A percentile compares a stretch with the other conserved stretches of the same genome.
phyloP scores from a whole-genome alignment of 2,888 invertebrate genomes.

The Timandra comae region DNA sequence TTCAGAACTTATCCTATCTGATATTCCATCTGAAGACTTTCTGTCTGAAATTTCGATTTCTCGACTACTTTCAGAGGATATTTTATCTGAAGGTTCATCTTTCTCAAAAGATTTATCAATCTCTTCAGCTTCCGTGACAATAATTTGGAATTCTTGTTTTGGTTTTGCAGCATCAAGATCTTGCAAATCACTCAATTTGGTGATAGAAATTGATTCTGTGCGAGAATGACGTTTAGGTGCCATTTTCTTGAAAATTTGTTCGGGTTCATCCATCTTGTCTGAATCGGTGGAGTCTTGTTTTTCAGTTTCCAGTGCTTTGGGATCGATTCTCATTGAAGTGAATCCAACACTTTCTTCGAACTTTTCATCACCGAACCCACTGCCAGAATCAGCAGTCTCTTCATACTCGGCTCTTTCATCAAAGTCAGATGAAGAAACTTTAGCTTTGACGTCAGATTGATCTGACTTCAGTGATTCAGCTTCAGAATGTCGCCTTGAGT shows the following conservation, averaged over 20 bases:
- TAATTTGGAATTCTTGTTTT: slow-evolving; percentile 65
- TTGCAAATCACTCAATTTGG: slow-evolving; percentile 59
- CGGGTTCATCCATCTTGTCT: slow-evolving; percentile 48
- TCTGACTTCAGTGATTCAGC: slow-evolving; percentile 72
- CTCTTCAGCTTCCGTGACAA: slow-evolving; percentile 71
- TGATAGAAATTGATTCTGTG: slow-evolving; percentile 65
- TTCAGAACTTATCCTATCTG: slow-evolving; percentile 70
- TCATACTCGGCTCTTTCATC: slow-evolving; percentile 71
- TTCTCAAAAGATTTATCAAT: slow-evolving; percentile 60
- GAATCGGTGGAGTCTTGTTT: slow-evolving; percentile 56
- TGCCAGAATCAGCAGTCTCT: slow-evolving; percentile 67
- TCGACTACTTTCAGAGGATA: slow-evolving; percentile 70
- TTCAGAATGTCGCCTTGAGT: slow-evolving; percentile 70
- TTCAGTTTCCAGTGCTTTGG: slow-evolving; percentile 44
- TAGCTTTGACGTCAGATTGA: slow-evolving; percentile 66
- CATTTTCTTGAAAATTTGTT: slow-evolving; percentile 63
- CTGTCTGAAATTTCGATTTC: slow-evolving; percentile 71
- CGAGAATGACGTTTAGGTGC: slow-evolving; percentile 66
- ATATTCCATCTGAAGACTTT: slow-evolving; percentile 71
- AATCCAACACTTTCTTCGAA: slow-evolving; percentile 69
- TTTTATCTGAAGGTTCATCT: slow-evolving; percentile 69
- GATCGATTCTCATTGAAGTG: slow-evolving; percentile 57
- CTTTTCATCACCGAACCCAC: slow-evolving; percentile 70
- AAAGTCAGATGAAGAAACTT: slow-evolving; percentile 69
- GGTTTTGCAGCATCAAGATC: slow-evolving; percentile 44